Percentiles rank a stretch among this genome's conserved stretches.
Conservation (phyloP, 2,888 invertebrate species). For the Eristalinus sepulchralis region DNA sequence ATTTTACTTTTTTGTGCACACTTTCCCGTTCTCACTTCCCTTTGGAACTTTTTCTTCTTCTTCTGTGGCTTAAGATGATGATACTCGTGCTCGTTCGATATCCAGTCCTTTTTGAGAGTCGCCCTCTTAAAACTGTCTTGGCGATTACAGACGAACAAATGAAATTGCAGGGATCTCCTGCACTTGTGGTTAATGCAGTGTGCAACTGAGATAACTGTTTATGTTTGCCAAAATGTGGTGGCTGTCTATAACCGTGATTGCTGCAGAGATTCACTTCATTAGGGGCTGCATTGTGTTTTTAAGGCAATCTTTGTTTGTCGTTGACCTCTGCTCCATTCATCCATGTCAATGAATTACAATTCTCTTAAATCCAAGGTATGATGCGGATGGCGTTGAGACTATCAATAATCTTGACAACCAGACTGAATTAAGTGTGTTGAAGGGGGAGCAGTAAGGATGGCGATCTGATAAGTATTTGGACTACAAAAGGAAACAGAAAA, state of each 20-base stretch:
- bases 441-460: not conserved
- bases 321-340: not conserved
- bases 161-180: not conserved
- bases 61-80: constrained; percentile 26
- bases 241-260: not conserved
- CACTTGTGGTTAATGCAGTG: constrained; percentile 2
- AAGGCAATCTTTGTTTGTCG: not conserved
- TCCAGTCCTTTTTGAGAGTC: not conserved
- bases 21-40: not conserved
- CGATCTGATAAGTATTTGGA: too few relatives aligned
- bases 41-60: not conserved
- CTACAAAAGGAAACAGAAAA: too few relatives aligned
- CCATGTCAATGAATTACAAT: not conserved
- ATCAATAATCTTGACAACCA: too few relatives aligned
- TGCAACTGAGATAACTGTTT: not conserved
- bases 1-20: constrained; percentile 11
- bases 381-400: too few relatives aligned
- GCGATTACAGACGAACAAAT: constrained; percentile 10
- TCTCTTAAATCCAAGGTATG: too few relatives aligned
- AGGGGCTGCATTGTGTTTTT: not conserved
- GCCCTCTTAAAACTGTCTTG: constrained; percentile 21
- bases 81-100: constrained; percentile 5
- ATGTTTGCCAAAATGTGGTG: not conserved
- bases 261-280: not conserved
- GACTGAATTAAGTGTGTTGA: too few relatives aligned